Evolutionary conservation across 2,888 invertebrate species (phyloP).

Genomic region (Mimas tiliae): DNA sequence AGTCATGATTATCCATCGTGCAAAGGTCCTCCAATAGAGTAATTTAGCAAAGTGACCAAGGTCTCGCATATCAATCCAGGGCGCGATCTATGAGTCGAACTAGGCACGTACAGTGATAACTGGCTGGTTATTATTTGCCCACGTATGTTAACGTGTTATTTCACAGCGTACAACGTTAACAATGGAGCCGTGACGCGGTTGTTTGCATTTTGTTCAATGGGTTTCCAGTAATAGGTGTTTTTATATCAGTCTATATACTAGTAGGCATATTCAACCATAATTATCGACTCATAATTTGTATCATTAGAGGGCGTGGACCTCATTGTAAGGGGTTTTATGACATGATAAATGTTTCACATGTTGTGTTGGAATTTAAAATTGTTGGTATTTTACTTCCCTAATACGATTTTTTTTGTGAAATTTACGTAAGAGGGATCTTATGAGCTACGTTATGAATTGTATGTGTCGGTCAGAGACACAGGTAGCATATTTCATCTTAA

Average conservation of each 20-base stretch:
- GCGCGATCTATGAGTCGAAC: background rate
- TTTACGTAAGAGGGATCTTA: background rate
- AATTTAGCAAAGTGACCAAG: background rate
- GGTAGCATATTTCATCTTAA: background rate
- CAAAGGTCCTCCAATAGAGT: background rate
- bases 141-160: constrained; percentile 26
- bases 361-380: background rate
- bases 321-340: background rate
- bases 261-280: background rate
- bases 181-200: constrained; percentile 30
- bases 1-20: background rate
- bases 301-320: constrained; percentile 5
- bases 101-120: constrained; percentile 29
- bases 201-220: constrained; percentile 29
- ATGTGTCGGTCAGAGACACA: background rate
- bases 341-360: background rate
- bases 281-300: constrained; percentile 14
- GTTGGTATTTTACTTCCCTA: background rate
- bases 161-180: constrained; percentile 29
- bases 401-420: no score
- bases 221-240: constrained; percentile 29
- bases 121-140: constrained; percentile 23
- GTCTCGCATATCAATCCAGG: constrained; percentile 1
- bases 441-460: no score
- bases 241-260: constrained; percentile 1